phyloP scores from a whole-genome alignment of 2,113 vertebrate genomes.

The Miniopterus natalensis region DNA sequence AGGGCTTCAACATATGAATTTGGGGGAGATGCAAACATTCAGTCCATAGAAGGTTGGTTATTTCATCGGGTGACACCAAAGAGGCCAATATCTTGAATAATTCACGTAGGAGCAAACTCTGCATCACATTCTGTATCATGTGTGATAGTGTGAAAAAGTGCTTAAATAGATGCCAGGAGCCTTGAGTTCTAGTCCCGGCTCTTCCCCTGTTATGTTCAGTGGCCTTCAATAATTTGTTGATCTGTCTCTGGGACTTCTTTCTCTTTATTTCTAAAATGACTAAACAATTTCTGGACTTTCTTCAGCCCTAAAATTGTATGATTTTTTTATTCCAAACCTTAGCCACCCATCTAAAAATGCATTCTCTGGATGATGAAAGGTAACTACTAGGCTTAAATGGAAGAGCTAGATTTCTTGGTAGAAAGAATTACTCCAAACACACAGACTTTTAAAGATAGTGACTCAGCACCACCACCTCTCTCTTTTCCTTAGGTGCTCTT shows the following conservation, averaged over 20 bases:
- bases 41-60: background rate
- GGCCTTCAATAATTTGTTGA: background rate
- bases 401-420: background rate
- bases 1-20: background rate
- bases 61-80: background rate
- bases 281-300: background rate
- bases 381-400: background rate
- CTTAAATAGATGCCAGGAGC: background rate
- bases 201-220: background rate
- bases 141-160: background rate
- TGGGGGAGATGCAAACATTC: background rate
- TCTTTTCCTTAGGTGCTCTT: background rate
- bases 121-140: background rate
- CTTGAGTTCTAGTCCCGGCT: background rate
- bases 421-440: background rate
- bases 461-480: background rate
- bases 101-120: background rate
- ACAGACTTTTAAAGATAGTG: background rate
- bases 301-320: background rate
- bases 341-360: background rate
- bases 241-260: background rate
- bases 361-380: background rate
- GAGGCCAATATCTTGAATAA: background rate
- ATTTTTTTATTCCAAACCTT: background rate
- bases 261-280: slow-evolving; percentile 31